Evolutionary conservation across 1,140 invertebrate species (phyloP).

Genomic region (Chlorops oryzae): DNA sequence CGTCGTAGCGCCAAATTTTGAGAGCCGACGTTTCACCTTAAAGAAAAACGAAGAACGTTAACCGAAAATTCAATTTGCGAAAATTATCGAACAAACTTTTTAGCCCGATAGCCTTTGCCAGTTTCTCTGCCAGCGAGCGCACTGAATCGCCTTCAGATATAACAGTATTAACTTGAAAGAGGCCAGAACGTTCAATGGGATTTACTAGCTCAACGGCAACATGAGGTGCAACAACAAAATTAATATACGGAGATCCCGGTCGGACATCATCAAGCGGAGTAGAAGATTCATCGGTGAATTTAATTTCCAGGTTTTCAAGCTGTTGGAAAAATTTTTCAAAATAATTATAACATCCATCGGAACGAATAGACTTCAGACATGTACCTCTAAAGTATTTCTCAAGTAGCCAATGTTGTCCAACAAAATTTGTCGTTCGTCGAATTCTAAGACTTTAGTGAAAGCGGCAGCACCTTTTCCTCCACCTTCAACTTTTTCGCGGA

Average conservation of each 20-base stretch:
- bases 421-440: constrained; percentile 79
- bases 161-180: constrained; percentile 62
- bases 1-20: constrained; percentile 70
- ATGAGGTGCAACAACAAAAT: constrained; percentile 58
- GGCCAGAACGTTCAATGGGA: constrained; percentile 62
- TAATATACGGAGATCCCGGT: constrained; percentile 81
- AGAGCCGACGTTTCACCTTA: constrained; percentile 58
- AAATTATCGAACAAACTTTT: too few relatives aligned
- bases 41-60: too few relatives aligned
- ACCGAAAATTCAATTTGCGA: too few relatives aligned
- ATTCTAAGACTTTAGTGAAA: constrained; percentile 75
- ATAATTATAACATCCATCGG: too few relatives aligned
- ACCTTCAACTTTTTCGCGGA: constrained; percentile 67
- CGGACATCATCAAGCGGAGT: constrained; percentile 83
- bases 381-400: constrained; percentile 78
- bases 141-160: constrained; percentile 63
- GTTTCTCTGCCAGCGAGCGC: constrained; percentile 55
- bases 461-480: constrained; percentile 63
- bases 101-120: constrained; percentile 55
- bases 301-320: constrained; percentile 72
- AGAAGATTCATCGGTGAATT: constrained; percentile 65
- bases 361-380: too few relatives aligned
- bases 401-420: constrained; percentile 74
- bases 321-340: too few relatives aligned
- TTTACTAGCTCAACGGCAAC: constrained; percentile 63